Base-by-base conservation (phyloP, 2,113 vertebrate genomes). In the Aspidoscelis tigris region DNA sequence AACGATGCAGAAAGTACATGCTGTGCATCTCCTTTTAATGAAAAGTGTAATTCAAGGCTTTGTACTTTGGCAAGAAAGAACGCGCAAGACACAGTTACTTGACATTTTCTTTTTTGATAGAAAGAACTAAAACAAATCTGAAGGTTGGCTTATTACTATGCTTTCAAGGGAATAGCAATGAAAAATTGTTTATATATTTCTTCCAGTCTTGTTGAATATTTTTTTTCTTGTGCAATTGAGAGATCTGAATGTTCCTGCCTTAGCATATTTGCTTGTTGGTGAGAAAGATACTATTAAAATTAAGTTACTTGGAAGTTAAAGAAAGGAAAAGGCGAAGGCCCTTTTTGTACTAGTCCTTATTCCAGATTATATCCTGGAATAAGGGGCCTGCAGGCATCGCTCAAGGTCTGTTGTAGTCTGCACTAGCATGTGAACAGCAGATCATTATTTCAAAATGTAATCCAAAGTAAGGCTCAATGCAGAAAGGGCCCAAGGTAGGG, bases 71-170 rank as follows among this genome's bases (percentile, higher is more conserved):
- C 2, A 41, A 8, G 55, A 16, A 26, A 72, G 66, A 76, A 21
- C 12, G 2, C 11, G 0, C 10, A 5, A 78, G 24, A 78, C 0
- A 1, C 2, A 24, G 4, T 77, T 41, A 69, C 18, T 76, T 84
- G 24, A 7, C 18, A 58, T 0, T 26, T 0, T 0, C 4, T 5
- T 65, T 74, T 44, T 24, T 2, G 58, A 20, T 22, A 47, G 43
- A 5, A 24, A 5, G 2, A 66, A 3, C 0, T 1, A 11, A 50
- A 2, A 2, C 26, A 79, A 3, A 21, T 78, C 7, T 78, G 78
- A 82, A 86, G 14, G 6, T 88, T 3, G n/a, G 12, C 18, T 70
- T 0, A 66, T 16, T 61, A 76, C 21, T 58, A 55, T 16, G 16
- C 16, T 77, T 76, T 75, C 58, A 66, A 72, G 20, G 16, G 53